phyloP scores from a whole-genome alignment of 2,113 vertebrate species.

The Alosa alosa region DNA sequence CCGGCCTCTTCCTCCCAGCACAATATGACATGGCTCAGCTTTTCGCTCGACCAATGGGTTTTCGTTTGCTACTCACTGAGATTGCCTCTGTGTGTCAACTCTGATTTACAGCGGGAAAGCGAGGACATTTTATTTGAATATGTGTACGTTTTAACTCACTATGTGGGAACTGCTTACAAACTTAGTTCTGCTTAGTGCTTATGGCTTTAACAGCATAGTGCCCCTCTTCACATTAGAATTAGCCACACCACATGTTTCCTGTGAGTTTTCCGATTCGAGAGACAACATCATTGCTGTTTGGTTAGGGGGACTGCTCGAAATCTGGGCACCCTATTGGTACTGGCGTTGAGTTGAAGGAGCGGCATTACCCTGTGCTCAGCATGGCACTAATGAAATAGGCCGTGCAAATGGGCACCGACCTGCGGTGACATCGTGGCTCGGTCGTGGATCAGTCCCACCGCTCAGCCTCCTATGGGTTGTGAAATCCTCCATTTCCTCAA shows the following conservation, averaged over 20 bases:
- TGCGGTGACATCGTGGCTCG: neutral
- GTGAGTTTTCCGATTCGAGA: neutral
- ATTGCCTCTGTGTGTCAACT: neutral
- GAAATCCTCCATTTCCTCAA: conserved; percentile 66
- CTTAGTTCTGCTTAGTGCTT: neutral
- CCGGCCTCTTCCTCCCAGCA: neutral
- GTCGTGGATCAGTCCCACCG: conserved; percentile 44
- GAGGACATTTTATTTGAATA: neutral
- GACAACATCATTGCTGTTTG: neutral
- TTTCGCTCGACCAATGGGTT: neutral
- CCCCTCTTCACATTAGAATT: neutral
- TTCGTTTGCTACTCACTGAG: neutral
- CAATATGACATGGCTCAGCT: neutral
- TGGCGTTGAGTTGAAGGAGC: neutral
- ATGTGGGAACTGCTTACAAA: neutral
- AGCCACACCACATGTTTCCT: neutral
- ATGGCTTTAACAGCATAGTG: neutral
- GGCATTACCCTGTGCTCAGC: conserved; percentile 61
- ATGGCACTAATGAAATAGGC: conserved; percentile 72
- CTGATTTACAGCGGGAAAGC: neutral
- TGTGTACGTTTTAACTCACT: neutral
- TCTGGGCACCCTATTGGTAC: neutral
- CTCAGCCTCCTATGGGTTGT: conserved; percentile 62
- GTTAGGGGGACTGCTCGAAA: neutral
- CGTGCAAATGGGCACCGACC: neutral